These are phyloP conservation scores for Camelus dromedarius DNA, from an alignment of 2,113 vertebrate genomes.

Conservation along the genomic window DNA sequence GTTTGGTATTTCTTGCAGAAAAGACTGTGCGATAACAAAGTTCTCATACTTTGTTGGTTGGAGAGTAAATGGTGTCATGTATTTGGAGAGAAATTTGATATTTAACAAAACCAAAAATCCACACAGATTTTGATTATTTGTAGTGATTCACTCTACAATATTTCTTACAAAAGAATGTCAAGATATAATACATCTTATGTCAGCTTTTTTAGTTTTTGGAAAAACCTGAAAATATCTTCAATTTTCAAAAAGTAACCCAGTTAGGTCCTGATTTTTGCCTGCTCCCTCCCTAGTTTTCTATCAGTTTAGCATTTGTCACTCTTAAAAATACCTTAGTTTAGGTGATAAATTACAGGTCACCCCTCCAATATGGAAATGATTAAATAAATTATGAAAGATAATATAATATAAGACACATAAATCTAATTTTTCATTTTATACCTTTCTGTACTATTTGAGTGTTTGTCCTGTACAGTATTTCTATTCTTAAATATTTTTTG, in stretches of 20 bases:
- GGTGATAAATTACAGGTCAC: background rate
- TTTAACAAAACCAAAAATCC: constrained; percentile 21
- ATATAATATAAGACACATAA: background rate
- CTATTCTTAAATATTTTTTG: background rate
- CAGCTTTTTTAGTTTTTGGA: background rate
- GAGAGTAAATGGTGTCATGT: background rate
- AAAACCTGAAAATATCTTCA: background rate
- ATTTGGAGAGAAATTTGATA: constrained; percentile 22
- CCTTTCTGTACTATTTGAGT: background rate
- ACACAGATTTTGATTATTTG: constrained; percentile 45
- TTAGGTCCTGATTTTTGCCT: background rate
- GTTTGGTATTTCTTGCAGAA: background rate
- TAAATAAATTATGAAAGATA: background rate
- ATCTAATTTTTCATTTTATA: background rate
- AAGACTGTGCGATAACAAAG: background rate
- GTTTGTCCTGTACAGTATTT: background rate
- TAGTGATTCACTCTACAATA: background rate
- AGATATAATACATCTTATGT: background rate
- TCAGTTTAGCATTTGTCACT: background rate
- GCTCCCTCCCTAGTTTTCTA: background rate
- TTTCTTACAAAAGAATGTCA: background rate
- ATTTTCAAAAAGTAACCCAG: background rate
- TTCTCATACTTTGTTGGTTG: background rate
- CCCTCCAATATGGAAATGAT: background rate
- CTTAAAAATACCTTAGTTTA: background rate